Evolutionary conservation across 2,113 vertebrate genomes (phyloP), one percentile per base, ranked within the genome.

Genomic region (Silurus glanis): DNA sequence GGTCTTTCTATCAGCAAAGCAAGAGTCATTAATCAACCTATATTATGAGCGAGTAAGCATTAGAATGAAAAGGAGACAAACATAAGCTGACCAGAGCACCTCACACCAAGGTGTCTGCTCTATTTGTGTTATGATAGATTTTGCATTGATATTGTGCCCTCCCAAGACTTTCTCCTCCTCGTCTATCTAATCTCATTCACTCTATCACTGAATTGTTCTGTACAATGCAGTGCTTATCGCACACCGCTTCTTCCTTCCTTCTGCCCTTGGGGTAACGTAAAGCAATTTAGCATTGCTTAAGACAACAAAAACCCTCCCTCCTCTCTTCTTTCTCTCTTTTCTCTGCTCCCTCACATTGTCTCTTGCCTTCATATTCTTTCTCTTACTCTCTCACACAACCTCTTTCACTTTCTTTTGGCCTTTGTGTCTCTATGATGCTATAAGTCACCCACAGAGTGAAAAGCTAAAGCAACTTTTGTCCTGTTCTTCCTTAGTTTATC

Each of bases 221-320:
- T 71, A 61, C 56, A 84, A n/a, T 82, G 51, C 76, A 83, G 28
- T 61, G 19, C 86, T 87, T 86, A 85, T 83, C 83, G 28, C 85
- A 28, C 62, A 56, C 62, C 28, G 59, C 58, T 64, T 75, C 74
- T 81, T 80, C 83, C n/a, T 83, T 61, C 45, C 86, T 61, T 87
- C 76, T 89, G 87, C 85, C 89, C 80, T 87, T 88, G 72, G 83
- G 78, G 87, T 83, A 87, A 89, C 75, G 85, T 83, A 84, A 86
- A 78, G 83, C 79, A 79, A 83, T 87, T 86, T 78, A 86, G 80
- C 76, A 76, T 87, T 87, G 85, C 72, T 88, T 88, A 69, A 82
- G 84, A 82, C 62, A 75, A 47, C 81, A 83, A 51, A 37, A 51
- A 21, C 67, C 5, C 78, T 61, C 51, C 25, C 51, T 74, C 3